These are phyloP conservation scores for Brassicogethes aeneus DNA, from an alignment of 2,888 invertebrate genomes.

Conservation along the genomic window DNA sequence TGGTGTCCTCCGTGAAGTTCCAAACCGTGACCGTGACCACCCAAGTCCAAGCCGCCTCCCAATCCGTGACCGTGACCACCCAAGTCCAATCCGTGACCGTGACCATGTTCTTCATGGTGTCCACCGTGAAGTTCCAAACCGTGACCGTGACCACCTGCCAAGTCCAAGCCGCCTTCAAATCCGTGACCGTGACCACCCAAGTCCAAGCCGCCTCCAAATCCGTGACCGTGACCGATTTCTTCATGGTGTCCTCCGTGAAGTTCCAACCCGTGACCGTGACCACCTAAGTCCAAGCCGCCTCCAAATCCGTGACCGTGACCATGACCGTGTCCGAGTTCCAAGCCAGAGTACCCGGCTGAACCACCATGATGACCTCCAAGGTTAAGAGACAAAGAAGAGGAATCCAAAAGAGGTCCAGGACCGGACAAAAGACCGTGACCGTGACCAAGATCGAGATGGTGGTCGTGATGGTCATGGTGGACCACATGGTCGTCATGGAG, in stretches of 20 bases:
- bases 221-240: not conserved
- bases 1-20: not conserved
- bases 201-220: not conserved
- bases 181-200: too few relatives aligned
- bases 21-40: not conserved
- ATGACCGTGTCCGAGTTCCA: not conserved
- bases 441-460: not conserved
- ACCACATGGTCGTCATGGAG: not conserved
- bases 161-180: too few relatives aligned
- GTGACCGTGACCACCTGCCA: too few relatives aligned
- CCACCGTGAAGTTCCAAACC: not conserved
- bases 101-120: not conserved
- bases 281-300: not conserved
- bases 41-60: too few relatives aligned
- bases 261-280: too few relatives aligned
- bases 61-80: too few relatives aligned
- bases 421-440: not conserved
- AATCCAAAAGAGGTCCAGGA: too few relatives aligned
- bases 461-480: not conserved
- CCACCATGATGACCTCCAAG: not conserved
- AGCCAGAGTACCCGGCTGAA: not conserved
- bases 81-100: too few relatives aligned
- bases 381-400: too few relatives aligned
- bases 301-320: not conserved
- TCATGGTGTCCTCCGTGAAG: too few relatives aligned